Evolutionary conservation across 1,140 invertebrate genomes (phyloP).

Genomic region (Maniola jurtina): DNA sequence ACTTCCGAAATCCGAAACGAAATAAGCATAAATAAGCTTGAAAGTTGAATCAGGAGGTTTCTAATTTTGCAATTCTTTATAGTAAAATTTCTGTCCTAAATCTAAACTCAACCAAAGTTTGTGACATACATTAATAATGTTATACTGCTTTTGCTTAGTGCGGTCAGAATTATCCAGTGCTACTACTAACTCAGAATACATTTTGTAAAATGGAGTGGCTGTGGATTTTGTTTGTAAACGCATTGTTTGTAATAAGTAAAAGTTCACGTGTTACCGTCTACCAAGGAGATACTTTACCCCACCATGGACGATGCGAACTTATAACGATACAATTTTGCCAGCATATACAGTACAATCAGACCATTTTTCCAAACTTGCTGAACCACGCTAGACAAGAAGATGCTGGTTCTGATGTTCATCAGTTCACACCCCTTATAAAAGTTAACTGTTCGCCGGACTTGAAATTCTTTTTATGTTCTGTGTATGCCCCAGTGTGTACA

Average conservation of each 20-base stretch:
- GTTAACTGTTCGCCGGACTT: conserved; percentile 96
- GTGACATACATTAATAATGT: background rate
- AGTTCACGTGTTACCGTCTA: conserved; percentile 68
- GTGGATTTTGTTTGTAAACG: conserved; percentile 48
- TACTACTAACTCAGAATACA: background rate
- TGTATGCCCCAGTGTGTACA: conserved; percentile 97
- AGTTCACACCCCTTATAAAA: conserved; percentile 97
- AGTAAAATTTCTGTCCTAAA: too few relatives aligned
- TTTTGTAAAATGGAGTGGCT: conserved; percentile 48
- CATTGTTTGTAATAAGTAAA: conserved; percentile 53
- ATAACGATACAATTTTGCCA: conserved; percentile 96
- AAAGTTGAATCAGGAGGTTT: too few relatives aligned
- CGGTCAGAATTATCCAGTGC: background rate
- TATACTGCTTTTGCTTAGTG: background rate
- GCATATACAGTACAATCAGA: conserved; percentile 96
- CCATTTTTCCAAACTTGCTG: conserved; percentile 97
- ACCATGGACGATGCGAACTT: conserved; percentile 93
- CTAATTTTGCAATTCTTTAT: too few relatives aligned
- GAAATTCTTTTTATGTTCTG: conserved; percentile 96
- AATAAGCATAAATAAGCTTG: too few relatives aligned
- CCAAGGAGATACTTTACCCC: conserved; percentile 80
- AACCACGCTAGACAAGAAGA: conserved; percentile 97
- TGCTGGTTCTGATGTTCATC: conserved; percentile 94
- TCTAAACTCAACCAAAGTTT: too few relatives aligned
- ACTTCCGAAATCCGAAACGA: too few relatives aligned